Conservation (phyloP, 2,797 vertebrate genomes). For the Hydrocynus forskahlii region DNA sequence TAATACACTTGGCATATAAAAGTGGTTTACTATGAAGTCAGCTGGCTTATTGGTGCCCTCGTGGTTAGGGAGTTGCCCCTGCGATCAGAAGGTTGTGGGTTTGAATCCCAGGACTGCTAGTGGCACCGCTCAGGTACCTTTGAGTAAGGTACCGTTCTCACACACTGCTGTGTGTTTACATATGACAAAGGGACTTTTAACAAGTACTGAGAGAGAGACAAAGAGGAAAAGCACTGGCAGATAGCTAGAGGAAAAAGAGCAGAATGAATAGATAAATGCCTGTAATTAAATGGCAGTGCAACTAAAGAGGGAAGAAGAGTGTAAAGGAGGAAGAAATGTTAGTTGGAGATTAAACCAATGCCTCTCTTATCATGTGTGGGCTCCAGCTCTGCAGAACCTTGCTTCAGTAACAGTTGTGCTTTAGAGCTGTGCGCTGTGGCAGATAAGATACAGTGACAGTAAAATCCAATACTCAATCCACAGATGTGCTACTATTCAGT, state of each 20-base stretch:
- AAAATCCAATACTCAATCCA: neutral
- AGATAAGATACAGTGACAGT: neutral
- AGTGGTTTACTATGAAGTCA: neutral
- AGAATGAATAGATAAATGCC: neutral
- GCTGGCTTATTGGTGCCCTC: no score
- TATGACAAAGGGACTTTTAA: no score
- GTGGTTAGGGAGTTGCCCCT: no score
- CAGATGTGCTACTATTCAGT: neutral
- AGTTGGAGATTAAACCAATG: neutral
- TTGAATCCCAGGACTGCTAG: no score
- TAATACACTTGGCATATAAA: neutral
- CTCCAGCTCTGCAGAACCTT: neutral
- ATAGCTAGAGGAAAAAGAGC: neutral
- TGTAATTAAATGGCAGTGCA: neutral
- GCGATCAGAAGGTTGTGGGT: no score
- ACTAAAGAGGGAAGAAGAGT: neutral
- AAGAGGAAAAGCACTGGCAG: neutral
- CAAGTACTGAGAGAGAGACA: neutral
- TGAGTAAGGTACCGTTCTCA: no score
- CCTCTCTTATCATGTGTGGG: neutral
- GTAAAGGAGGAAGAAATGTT: neutral
- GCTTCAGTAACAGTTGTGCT: neutral
- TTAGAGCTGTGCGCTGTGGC: neutral
- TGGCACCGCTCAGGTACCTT: no score
- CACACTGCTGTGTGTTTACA: no score